Conservation (phyloP, 2,888 invertebrate species). For the Holacanthella duospinosa region DNA sequence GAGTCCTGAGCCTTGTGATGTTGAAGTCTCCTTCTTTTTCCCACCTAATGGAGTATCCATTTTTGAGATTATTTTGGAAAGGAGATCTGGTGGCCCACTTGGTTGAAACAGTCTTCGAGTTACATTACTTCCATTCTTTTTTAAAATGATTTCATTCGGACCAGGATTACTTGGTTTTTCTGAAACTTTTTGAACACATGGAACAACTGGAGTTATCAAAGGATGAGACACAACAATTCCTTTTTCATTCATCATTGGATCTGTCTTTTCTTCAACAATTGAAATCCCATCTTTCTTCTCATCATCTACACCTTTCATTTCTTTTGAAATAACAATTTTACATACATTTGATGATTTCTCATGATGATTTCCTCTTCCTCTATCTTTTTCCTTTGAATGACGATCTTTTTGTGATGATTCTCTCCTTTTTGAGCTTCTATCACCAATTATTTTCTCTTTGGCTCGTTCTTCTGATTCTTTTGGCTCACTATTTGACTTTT, state of each 20-base stretch:
- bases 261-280: no score
- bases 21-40: background rate
- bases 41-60: constrained; percentile 21
- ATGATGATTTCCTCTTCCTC: background rate
- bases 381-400: no score
- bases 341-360: no score
- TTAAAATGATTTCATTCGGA: constrained; percentile 30
- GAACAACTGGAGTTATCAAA: no score
- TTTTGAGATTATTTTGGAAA: constrained; percentile 30
- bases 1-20: no score
- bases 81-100: constrained; percentile 27
- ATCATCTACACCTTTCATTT: no score
- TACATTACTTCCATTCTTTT: constrained; percentile 30
- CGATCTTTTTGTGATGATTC: no score
- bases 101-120: constrained; percentile 30
- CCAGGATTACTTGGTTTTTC: constrained; percentile 2
- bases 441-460: no score
- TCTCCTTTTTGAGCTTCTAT: background rate
- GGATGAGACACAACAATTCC: no score
- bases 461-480: background rate
- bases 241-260: no score
- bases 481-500: background rate
- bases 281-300: no score
- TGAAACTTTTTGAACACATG: background rate
- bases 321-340: no score